phyloP scores from a whole-genome alignment of 2,797 vertebrate genomes.

The Bradypus variegatus region DNA sequence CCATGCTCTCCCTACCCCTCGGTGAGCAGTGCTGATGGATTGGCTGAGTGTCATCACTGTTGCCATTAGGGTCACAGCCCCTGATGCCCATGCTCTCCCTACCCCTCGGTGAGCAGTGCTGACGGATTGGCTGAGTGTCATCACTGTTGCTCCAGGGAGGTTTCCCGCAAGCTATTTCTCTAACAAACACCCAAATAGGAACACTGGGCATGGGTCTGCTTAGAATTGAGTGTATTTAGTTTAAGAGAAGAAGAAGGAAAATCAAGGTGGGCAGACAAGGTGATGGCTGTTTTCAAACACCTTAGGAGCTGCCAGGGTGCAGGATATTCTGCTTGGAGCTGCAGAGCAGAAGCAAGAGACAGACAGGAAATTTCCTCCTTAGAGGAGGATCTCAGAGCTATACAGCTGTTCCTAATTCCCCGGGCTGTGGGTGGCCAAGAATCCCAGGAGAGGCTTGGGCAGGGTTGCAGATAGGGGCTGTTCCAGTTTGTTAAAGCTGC shows the following conservation, averaged over 20 bases:
- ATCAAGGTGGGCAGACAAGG: not conserved
- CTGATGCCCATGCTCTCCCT: not conserved
- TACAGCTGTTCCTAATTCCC: not conserved
- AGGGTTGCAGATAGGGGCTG: not conserved
- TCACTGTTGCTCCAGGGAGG: accelerated
- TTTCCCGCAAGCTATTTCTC: not conserved
- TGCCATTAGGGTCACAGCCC: not conserved
- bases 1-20: not conserved
- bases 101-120: not conserved
- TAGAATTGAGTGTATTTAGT: not conserved
- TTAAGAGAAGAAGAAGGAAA: not conserved
- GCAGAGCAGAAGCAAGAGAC: not conserved
- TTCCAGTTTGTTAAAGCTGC: no score
- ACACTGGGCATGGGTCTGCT: not conserved
- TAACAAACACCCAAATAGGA: not conserved
- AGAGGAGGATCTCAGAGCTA: not conserved
- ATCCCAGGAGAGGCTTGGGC: not conserved
- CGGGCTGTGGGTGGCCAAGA: not conserved
- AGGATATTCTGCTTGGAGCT: not conserved
- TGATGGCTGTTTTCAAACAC: not conserved
- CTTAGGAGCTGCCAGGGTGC: not conserved
- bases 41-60: not conserved
- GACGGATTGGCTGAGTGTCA: not conserved
- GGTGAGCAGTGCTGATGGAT: not conserved
- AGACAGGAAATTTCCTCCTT: not conserved